Evolutionary conservation across 2,113 vertebrate species (phyloP).

Genomic region (Lepus europaeus): DNA sequence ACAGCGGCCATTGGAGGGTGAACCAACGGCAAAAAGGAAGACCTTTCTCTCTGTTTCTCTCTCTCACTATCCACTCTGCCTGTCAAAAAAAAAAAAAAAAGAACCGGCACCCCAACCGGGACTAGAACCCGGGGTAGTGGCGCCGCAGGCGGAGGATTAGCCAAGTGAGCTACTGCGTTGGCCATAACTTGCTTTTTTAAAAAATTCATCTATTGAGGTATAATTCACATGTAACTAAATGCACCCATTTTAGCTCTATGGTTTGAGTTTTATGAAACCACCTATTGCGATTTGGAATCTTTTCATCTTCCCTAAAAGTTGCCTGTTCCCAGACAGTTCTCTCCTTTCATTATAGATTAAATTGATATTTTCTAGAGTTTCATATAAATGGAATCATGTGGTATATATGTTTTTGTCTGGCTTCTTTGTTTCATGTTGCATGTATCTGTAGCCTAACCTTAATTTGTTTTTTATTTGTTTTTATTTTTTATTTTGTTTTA

Average conservation of each 20-base stretch:
- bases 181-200: neutral
- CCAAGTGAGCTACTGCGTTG: too few relatives aligned
- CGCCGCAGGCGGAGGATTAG: too few relatives aligned
- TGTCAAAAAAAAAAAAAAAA: neutral
- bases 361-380: conserved; percentile 16
- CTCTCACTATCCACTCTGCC: too few relatives aligned
- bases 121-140: too few relatives aligned
- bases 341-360: neutral
- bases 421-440: neutral
- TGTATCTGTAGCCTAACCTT: neutral
- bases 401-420: neutral
- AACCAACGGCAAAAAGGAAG: too few relatives aligned
- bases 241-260: neutral
- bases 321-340: neutral
- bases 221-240: neutral
- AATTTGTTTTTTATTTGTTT: too few relatives aligned
- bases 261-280: conserved; percentile 33
- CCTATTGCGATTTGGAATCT: neutral
- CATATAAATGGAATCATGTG: neutral
- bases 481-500: too few relatives aligned
- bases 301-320: neutral
- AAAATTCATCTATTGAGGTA: neutral
- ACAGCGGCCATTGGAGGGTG: too few relatives aligned
- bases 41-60: too few relatives aligned
- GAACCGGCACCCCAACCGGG: too few relatives aligned